Base-by-base conservation (phyloP, 1,140 invertebrate species). In the Drosophila funebris region DNA sequence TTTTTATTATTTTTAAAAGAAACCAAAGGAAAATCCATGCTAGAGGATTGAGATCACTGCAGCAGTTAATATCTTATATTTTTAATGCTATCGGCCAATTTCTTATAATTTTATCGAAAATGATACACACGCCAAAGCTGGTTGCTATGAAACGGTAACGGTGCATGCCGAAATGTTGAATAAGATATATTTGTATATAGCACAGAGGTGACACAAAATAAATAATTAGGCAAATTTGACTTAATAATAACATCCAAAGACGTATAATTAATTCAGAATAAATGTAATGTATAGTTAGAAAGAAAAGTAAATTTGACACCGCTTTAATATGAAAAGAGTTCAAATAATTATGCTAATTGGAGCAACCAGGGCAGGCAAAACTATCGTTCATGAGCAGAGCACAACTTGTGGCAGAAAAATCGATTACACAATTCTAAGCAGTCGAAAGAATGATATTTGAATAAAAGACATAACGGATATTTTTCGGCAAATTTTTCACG, bases 1-100 rank as follows among this genome's bases (percentile, higher is more conserved):
- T 77, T 91, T 9, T 20, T 63, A 3, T 31, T 78, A 18, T 91
- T 90, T 37, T 33, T 91, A 3, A 78, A 76, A 27, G 90, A 91
- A 64, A 91, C 90, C 5, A 91, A 78, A 29, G 90, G 89, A 3
- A 91, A 91, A 11, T 85, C 76, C 0, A 90, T 91, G 84, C 33
- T 90, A 1, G 73, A 78, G 6, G 79, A 91, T 61, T 90, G 27
- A 73, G 2, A 27, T 1, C 24, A 27, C 6, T 24, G 0, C 7
- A 39, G 48, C 36, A 13, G 16, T 18, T 22, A 39, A 27, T 13
- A 3, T 7, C 8, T 31, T 4, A 7, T n/a, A 60, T 20, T 50
- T 61, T 27, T 4, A 48, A 33, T 37, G 31, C 18, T 61, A 61
- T 2, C 31, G 44, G 50, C 22, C 36, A 48, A 1, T 2, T 4